A percentile compares a stretch with the other conserved stretches of the same genome.
Evolutionary conservation across 2,113 vertebrate species (phyloP).

Genomic region (Dipodomys stephensi): DNA sequence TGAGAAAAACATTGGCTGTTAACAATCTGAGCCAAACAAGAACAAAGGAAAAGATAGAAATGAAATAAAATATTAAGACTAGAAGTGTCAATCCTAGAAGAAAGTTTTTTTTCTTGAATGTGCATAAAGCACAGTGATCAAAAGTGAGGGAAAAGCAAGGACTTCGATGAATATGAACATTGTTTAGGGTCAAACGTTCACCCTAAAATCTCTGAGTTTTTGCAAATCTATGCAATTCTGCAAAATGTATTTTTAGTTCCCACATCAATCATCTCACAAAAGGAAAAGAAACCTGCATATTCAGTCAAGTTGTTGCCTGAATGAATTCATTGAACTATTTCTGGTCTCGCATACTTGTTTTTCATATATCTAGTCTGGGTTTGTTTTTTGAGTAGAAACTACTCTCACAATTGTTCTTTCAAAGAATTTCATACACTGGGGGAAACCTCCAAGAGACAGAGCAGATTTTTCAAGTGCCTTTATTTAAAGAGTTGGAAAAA

Average conservation of each 20-base stretch:
- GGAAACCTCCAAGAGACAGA: not conserved
- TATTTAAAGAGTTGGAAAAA: not conserved
- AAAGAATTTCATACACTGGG: not conserved
- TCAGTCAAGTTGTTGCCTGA: not conserved
- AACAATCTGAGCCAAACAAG: constrained; percentile 23
- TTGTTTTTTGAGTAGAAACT: not conserved
- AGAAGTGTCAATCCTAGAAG: not conserved
- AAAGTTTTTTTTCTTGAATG: not conserved
- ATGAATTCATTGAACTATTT: not conserved
- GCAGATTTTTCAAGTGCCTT: not conserved
- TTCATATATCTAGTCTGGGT: not conserved
- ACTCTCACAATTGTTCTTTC: not conserved
- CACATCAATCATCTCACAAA: not conserved
- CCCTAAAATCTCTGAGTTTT: not conserved
- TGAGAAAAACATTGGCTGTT: not conserved
- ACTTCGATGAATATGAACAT: constrained; percentile 22
- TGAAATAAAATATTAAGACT: not conserved
- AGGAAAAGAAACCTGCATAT: not conserved
- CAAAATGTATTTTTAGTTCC: constrained; percentile 29
- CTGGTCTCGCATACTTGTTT: not conserved
- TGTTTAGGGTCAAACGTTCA: not conserved
- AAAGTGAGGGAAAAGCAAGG: not conserved
- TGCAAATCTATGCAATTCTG: not conserved
- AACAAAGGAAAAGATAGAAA: not conserved
- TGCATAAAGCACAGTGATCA: not conserved